These are phyloP conservation scores for Drosophila paracracens DNA, from an alignment of 2,888 invertebrate genomes.

Conservation along the genomic window DNA sequence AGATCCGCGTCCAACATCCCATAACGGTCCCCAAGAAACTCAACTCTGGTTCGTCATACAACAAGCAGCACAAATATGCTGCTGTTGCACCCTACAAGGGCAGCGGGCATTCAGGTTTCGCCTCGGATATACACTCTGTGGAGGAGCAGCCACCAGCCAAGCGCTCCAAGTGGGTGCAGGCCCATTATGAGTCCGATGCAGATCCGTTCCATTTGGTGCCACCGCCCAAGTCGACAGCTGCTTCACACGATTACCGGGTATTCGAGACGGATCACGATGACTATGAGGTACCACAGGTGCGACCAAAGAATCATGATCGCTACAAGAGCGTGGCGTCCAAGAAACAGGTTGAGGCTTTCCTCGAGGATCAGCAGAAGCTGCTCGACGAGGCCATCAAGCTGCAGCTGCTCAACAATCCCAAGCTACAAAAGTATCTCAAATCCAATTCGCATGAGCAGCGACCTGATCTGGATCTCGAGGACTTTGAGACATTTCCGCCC, in stretches of 20 bases:
- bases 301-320: constrained; percentile 69
- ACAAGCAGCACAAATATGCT: constrained; percentile 73
- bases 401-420: constrained; percentile 79
- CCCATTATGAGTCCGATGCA: constrained; percentile 72
- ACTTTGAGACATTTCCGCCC: constrained; percentile 76
- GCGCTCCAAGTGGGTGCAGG: constrained; percentile 67
- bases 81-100: constrained; percentile 57
- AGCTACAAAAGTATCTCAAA: constrained; percentile 77
- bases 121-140: constrained; percentile 56
- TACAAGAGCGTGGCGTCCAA: constrained; percentile 81
- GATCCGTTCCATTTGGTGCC: constrained; percentile 81
- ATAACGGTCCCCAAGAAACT: constrained; percentile 76
- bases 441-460: constrained; percentile 69
- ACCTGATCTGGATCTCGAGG: constrained; percentile 73
- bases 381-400: constrained; percentile 81
- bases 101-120: constrained; percentile 39
- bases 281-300: constrained; percentile 58
- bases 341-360: constrained; percentile 80
- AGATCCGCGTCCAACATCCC: constrained; percentile 82
- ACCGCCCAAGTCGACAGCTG: constrained; percentile 69
- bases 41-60: constrained; percentile 43
- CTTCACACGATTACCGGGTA: constrained; percentile 72
- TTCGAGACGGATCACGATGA: constrained; percentile 79
- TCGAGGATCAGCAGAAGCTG: constrained; percentile 81
- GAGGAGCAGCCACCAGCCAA: constrained; percentile 61